phyloP scores from a whole-genome alignment of 2,113 vertebrate genomes.

The Gasterosteus nipponicus region DNA sequence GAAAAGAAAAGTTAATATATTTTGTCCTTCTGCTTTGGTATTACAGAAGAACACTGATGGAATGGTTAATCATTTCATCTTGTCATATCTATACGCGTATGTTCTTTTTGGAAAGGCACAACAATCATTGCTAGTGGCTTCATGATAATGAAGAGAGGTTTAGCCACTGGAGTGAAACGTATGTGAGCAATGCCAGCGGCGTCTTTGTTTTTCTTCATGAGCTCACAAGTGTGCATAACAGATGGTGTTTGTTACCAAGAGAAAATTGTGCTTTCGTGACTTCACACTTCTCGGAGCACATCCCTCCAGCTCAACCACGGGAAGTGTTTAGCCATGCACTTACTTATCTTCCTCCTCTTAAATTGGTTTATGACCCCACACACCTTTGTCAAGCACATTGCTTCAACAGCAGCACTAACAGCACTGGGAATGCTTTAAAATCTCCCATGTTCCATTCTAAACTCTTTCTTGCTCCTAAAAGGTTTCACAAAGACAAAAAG shows the following conservation, averaged over 20 bases:
- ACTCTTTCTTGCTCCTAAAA: constrained; percentile 1
- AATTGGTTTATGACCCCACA: constrained; percentile 39
- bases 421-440: neutral
- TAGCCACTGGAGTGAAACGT: constrained; percentile 33
- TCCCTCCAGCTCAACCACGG: constrained; percentile 51
- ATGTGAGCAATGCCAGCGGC: constrained; percentile 40
- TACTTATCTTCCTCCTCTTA: constrained; percentile 39
- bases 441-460: constrained; percentile 6
- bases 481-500: constrained; percentile 12
- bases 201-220: constrained; percentile 53
- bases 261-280: constrained; percentile 60
- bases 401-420: constrained; percentile 20
- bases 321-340: constrained; percentile 59
- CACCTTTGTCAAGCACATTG: constrained; percentile 27
- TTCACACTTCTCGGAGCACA: constrained; percentile 43
- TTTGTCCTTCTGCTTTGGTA: neutral
- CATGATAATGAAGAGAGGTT: constrained; percentile 38
- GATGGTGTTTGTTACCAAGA: constrained; percentile 70
- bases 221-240: constrained; percentile 60
- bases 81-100: constrained; percentile 39
- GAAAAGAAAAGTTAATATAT: constrained; percentile 10
- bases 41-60: neutral
- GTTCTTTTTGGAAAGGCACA: constrained; percentile 30
- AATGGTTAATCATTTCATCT: constrained; percentile 25
- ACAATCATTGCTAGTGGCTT: constrained; percentile 34